Evolutionary conservation across 2,888 invertebrate genomes (phyloP).

Genomic region (Eristalis arbustorum): DNA sequence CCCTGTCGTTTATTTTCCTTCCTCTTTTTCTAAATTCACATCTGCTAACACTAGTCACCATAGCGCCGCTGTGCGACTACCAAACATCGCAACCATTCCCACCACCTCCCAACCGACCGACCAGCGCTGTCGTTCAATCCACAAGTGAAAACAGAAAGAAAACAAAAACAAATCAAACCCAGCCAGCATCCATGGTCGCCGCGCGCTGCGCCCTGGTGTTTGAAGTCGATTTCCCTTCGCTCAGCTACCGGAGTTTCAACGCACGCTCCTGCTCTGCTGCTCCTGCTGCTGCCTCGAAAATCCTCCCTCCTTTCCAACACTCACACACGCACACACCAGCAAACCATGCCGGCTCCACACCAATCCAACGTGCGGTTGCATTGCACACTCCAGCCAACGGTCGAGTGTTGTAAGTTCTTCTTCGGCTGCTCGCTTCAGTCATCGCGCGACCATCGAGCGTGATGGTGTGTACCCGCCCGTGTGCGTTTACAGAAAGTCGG

Average conservation of each 20-base stretch:
- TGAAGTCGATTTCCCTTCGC: slow-evolving; percentile 26
- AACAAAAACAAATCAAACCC: neutral
- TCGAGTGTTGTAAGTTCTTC: slow-evolving; percentile 1
- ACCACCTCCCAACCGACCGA: neutral
- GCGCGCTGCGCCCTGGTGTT: too few relatives aligned
- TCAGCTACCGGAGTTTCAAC: slow-evolving; percentile 37
- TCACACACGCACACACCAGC: neutral
- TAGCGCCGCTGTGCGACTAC: neutral
- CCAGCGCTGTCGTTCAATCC: neutral
- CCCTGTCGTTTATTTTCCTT: neutral
- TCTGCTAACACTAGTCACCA: neutral
- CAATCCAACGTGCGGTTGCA: neutral
- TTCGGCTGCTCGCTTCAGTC: slow-evolving; percentile 26
- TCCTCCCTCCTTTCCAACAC: neutral
- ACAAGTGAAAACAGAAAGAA: slow-evolving; percentile 1
- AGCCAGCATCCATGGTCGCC: slow-evolving; percentile 20
- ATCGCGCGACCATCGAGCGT: slow-evolving; percentile 55
- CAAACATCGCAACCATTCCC: neutral
- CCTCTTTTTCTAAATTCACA: neutral
- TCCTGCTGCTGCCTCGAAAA: neutral
- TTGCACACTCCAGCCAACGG: slow-evolving; percentile 14
- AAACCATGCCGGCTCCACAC: neutral
- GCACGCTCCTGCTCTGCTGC: slow-evolving; percentile 14
- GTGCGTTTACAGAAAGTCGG: neutral
- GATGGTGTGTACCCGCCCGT: slow-evolving; percentile 31